Evolutionary conservation across 2,113 vertebrate genomes (phyloP).

Genomic region (Paedocypris sp.): DNA sequence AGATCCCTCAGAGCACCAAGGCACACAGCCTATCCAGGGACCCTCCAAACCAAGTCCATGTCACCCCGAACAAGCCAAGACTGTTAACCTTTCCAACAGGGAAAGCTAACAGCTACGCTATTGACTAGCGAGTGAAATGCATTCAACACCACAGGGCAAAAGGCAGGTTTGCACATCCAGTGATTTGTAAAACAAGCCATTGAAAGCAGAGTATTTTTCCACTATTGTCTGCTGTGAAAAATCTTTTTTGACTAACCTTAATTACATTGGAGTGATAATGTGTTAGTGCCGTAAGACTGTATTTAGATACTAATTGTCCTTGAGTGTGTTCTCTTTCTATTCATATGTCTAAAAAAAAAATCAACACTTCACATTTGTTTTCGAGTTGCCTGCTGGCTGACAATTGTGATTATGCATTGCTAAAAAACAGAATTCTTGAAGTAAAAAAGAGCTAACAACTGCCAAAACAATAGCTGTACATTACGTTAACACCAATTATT

Average conservation of each 20-base stretch:
- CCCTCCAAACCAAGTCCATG: not conserved
- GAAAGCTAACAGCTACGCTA: constrained; percentile 7
- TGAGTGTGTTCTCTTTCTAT: not conserved
- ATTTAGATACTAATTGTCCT: not conserved
- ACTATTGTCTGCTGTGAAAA: not conserved
- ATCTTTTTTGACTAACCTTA: not conserved
- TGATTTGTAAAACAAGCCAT: not conserved
- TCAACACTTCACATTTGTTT: not conserved
- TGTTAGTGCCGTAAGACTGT: not conserved
- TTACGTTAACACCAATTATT: too few species aligned
- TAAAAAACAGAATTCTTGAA: too few species aligned
- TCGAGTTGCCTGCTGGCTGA: not conserved
- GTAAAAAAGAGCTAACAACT: not conserved
- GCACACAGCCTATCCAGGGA: constrained; percentile 43
- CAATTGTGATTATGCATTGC: too few species aligned
- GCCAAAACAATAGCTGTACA: too few species aligned
- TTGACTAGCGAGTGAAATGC: constrained; percentile 1
- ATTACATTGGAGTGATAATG: not conserved
- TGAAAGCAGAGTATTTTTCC: not conserved
- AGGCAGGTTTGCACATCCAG: not conserved
- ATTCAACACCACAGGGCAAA: not conserved
- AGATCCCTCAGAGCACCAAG: constrained; percentile 40
- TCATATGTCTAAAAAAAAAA: not conserved
- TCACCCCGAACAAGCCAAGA: constrained; percentile 25
- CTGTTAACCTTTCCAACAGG: constrained; percentile 29